Evolutionary conservation across 2,113 vertebrate genomes (phyloP).

Genomic region (Ptychochromis oligacanthus): DNA sequence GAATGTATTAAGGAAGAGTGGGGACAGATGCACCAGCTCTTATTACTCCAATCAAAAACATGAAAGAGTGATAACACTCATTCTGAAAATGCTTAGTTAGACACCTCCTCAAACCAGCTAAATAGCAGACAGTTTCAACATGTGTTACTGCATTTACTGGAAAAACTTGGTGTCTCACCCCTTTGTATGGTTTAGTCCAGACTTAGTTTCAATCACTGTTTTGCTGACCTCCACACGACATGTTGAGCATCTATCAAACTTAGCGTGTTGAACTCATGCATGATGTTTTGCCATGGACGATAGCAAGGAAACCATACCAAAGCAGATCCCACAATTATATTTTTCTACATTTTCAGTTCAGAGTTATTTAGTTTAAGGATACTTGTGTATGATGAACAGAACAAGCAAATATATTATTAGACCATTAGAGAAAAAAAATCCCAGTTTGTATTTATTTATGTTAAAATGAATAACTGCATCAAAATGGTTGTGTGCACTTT

Average conservation of each 20-base stretch:
- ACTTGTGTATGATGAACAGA: background rate
- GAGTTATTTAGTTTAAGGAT: background rate
- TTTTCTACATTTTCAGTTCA: background rate
- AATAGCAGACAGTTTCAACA: too few species aligned
- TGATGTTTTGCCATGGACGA: background rate
- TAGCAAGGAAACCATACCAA: background rate
- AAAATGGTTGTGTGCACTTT: background rate
- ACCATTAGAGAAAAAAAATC: background rate
- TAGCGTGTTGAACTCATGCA: background rate
- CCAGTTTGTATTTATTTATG: background rate
- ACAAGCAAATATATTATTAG: background rate
- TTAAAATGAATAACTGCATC: background rate
- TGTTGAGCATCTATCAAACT: background rate
- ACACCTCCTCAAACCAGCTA: too few species aligned
- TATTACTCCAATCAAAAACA: too few species aligned
- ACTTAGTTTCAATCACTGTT: background rate
- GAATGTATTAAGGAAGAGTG: too few species aligned
- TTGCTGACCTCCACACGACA: background rate
- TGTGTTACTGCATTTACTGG: too few species aligned
- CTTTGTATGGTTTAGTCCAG: background rate
- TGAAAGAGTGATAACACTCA: too few species aligned
- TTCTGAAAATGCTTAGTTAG: too few species aligned
- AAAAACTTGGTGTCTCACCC: background rate
- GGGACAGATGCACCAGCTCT: too few species aligned
- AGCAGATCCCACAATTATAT: background rate